Evolutionary conservation across 2,888 invertebrate species (phyloP), one percentile per base, ranked within the genome.

Genomic region (Pterostichus niger): DNA sequence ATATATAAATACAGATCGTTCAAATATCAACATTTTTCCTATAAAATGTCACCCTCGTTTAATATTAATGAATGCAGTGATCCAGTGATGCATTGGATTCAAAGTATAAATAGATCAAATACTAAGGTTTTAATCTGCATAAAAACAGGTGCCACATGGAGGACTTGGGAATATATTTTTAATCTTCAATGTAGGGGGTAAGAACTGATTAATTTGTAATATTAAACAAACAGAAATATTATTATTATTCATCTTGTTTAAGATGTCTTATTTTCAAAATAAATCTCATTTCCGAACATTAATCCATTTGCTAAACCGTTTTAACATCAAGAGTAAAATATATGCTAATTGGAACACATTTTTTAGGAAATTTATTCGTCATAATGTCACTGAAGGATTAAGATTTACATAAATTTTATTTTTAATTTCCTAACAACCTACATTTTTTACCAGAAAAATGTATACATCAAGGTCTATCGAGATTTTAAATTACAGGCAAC

Each of bases 371-470:
- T 52, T 52, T 52, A 13, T 13, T 13, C 52, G 52, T 52, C 13
- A 52, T 24, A 24, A 24, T 40, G 40, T 40, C 40, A 5, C 40
- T 9, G 40, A 40, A 52, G 13, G 52, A 52, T 52, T 52, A 52
- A 13, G 52, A 52, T 52, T 52, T 52, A 52, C 52, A 52, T 52
- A 40, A 40, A 40, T 40, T 40, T 40, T 9, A 52, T 52, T 52
- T 52, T 52, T 52, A 52, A 52, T 52, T 52, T 52, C 52, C 52
- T 52, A 13, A 5, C 52, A 13, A 10, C 40, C 40, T 40, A 40
- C 49, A 49, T 13, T 49, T 49, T 44, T 49, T n/a, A 49, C 6
- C 11, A 49, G 2, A 40, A 40, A 40, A 52, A 52, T 52, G 40
- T 40, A 40, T 40, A 40, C 40, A n/a, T 52, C 52, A 52, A 52